Conservation (phyloP, 2,888 invertebrate genomes). For the Zygogramma bicolorata region DNA sequence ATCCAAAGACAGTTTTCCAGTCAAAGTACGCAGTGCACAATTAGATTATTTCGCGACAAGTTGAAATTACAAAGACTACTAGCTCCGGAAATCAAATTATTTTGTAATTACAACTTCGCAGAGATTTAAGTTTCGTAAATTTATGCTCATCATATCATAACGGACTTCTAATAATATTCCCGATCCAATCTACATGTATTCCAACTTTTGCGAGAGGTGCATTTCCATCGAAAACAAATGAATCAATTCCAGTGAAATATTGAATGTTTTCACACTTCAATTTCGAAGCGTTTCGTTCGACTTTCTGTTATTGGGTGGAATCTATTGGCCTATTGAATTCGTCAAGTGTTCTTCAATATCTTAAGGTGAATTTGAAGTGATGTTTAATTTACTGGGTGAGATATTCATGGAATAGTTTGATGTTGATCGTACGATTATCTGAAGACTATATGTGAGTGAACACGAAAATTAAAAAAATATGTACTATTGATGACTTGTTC, state of each 20-base stretch:
- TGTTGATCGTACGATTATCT: too few relatives aligned
- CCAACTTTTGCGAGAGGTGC: conserved; percentile 29
- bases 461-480: too few relatives aligned
- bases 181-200: conserved; percentile 28
- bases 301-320: conserved; percentile 44
- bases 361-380: too few relatives aligned
- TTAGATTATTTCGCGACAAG: conserved; percentile 50
- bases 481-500: too few relatives aligned
- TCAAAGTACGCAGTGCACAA: conserved; percentile 43
- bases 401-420: too few relatives aligned
- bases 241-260: conserved; percentile 47
- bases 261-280: conserved; percentile 42
- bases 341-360: too few relatives aligned
- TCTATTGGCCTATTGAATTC: too few relatives aligned
- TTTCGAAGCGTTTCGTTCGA: conserved; percentile 30
- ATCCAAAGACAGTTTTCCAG: conserved; percentile 42
- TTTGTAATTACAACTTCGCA: conserved; percentile 63
- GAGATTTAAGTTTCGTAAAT: conserved; percentile 51
- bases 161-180: conserved; percentile 35
- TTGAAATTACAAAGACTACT: conserved; percentile 57
- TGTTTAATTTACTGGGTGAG: too few relatives aligned
- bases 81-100: conserved; percentile 63
- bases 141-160: conserved; percentile 45
- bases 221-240: conserved; percentile 47
- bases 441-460: too few relatives aligned